Evolutionary conservation across 1,140 invertebrate genomes (phyloP), one percentile per base, ranked within the genome.

Genomic region (Eufriesea mexicana): DNA sequence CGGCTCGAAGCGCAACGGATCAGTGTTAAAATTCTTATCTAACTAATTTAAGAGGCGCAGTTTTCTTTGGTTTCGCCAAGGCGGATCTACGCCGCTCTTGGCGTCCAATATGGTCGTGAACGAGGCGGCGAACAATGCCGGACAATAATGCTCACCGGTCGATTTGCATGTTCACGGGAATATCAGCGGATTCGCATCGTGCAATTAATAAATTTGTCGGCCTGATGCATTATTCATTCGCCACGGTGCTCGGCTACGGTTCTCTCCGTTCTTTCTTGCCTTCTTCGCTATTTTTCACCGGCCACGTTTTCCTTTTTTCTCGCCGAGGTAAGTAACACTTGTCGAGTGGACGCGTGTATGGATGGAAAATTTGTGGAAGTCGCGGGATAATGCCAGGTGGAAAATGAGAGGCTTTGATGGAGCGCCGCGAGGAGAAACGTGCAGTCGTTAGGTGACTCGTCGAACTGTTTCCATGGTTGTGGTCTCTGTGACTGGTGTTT

Each of bases 121-220:
- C 66, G 62, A 68, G 54, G 62, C 73, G 59, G 23, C 18, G 71
- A 89, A 89, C 85, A 89, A 89, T 89, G 77, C 83, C 18, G 59
- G 57, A 86, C 55, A 77, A 81, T 86, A 84, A 89, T 83, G 79
- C 79, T 20, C 67, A 20, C 67, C 25, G 61, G 28, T 25, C 67
- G 62, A 89, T 89, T 87, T 89, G 85, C 88, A 89, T 89, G 83
- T 81, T 84, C 79, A 28, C 77, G 80, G 77, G 85, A 89, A 87
- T 87, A 89, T 88, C 86, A 75, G 64, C 55, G 75, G 59, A 47
- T 75, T 47, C 79, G 74, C 64, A 89, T 87, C 81, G 79, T 55
- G 82, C 86, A 90, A 90, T 90, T 90, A 90, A 90, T 90, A 90
- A 90, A 90, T 90, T 88, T 88, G 86, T 90, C 86, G 74, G 61